These are phyloP conservation scores for Mermis nigrescens DNA, from an alignment of 2,888 invertebrate genomes.

Conservation along the genomic window DNA sequence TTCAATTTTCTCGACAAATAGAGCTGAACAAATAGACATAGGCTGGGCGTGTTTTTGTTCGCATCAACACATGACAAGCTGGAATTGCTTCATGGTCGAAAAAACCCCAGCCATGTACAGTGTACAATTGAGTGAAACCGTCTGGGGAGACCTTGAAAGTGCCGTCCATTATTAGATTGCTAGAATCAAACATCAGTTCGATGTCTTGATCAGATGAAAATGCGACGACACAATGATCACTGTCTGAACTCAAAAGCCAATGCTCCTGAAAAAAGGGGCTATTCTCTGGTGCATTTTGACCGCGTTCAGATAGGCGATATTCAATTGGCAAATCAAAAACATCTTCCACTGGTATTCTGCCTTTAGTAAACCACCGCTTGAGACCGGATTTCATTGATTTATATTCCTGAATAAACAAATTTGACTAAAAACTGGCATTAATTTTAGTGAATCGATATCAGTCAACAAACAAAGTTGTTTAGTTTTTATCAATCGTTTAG, in stretches of 20 bases:
- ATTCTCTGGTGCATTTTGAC: neutral
- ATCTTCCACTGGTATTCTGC: too few species aligned
- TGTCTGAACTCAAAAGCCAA: neutral
- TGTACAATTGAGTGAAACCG: conserved; percentile 1
- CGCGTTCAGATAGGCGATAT: too few species aligned
- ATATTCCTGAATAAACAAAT: too few species aligned
- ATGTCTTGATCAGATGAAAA: neutral
- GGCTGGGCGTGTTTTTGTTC: neutral
- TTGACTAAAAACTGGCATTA: too few species aligned
- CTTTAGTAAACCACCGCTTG: too few species aligned
- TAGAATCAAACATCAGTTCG: too few species aligned
- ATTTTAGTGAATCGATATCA: too few species aligned
- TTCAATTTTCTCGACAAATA: neutral
- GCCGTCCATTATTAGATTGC: neutral
- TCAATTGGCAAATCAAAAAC: too few species aligned
- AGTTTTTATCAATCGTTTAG: too few species aligned
- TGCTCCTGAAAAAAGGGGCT: neutral
- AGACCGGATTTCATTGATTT: too few species aligned
- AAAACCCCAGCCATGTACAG: neutral
- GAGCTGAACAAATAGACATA: neutral
- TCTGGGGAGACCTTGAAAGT: conserved; percentile 1
- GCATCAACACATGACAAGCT: neutral
- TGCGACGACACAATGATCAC: neutral
- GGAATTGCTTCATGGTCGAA: conserved; percentile 3
- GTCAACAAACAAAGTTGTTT: too few species aligned